Evolutionary conservation across 2,113 vertebrate genomes (phyloP).

Genomic region (Salvator merianae): DNA sequence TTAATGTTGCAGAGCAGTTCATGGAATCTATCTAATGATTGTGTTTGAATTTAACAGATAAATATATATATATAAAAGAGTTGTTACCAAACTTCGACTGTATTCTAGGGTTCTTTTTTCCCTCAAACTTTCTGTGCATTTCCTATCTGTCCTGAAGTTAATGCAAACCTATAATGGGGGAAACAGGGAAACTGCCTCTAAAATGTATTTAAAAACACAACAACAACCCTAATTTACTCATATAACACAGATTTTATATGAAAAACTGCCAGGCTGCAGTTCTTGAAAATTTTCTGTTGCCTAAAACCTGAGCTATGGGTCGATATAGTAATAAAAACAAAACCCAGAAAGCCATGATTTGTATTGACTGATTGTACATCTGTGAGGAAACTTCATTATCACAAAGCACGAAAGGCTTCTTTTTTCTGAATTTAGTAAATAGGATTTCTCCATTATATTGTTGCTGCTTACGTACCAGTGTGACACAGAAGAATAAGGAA

Average conservation of each 20-base stretch:
- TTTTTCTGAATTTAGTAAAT: slow-evolving; percentile 26
- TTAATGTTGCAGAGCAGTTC: not conserved
- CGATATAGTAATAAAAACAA: slow-evolving; percentile 62
- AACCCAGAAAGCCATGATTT: slow-evolving; percentile 49
- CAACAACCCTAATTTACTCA: not conserved
- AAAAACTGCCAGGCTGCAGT: slow-evolving; percentile 34
- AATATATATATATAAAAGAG: not conserved
- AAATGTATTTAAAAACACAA: not conserved
- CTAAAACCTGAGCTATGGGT: slow-evolving; percentile 57
- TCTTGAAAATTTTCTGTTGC: slow-evolving; percentile 44
- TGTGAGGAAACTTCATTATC: slow-evolving; percentile 53
- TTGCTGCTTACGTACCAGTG: not conserved
- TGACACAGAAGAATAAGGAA: slow-evolving; percentile 6
- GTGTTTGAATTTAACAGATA: not conserved
- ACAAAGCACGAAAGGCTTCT: slow-evolving; percentile 30
- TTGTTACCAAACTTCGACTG: not conserved
- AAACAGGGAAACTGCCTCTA: not conserved
- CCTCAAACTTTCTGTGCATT: not conserved
- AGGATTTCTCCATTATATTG: slow-evolving; percentile 20
- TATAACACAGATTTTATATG: slow-evolving; percentile 21
- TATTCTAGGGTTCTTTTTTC: not conserved
- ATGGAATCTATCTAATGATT: not conserved
- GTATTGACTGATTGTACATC: slow-evolving; percentile 55
- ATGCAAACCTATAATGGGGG: not conserved
- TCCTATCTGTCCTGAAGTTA: not conserved